phyloP scores from a whole-genome alignment of 2,113 vertebrate genomes.

The Sciurus niger region DNA sequence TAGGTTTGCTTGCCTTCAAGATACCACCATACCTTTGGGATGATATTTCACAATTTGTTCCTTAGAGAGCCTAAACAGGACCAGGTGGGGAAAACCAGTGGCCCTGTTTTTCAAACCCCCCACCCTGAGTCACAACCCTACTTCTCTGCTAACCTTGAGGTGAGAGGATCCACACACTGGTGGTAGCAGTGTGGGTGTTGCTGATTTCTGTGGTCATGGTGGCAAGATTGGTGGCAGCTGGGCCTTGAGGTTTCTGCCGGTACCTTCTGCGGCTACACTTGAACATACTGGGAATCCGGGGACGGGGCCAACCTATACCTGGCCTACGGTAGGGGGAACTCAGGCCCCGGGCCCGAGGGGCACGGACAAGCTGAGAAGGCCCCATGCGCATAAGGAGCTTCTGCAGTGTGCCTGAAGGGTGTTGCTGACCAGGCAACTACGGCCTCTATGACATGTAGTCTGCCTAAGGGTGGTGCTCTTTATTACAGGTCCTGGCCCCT shows the following conservation, averaged over 20 bases:
- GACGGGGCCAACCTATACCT: slow-evolving; percentile 36
- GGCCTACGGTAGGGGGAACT: slow-evolving; percentile 41
- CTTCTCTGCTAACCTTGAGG: slow-evolving; percentile 56
- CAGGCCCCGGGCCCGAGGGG: slow-evolving; percentile 72
- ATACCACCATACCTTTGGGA: not conserved
- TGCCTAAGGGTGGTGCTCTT: slow-evolving; percentile 16
- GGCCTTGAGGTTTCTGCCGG: slow-evolving; percentile 41
- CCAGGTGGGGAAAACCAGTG: not conserved
- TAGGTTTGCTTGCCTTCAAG: not conserved
- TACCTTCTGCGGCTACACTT: slow-evolving; percentile 80
- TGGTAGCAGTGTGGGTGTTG: not conserved
- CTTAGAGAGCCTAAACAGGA: not conserved
- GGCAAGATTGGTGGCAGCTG: slow-evolving; percentile 7
- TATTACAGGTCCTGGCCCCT: not conserved
- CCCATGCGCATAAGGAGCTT: slow-evolving; percentile 68
- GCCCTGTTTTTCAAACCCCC: not conserved
- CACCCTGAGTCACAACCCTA: not conserved
- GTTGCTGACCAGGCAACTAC: not conserved
- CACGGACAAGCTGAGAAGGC: slow-evolving; percentile 64
- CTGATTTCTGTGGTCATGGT: not conserved
- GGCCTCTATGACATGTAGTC: slow-evolving; percentile 71
- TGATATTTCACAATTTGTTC: slow-evolving; percentile 12
- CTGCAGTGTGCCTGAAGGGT: not conserved
- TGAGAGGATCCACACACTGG: slow-evolving; percentile 69
- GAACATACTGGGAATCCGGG: slow-evolving; percentile 76